phyloP scores from a whole-genome alignment of 2,888 invertebrate genomes.

The Drosophila neutralis region DNA sequence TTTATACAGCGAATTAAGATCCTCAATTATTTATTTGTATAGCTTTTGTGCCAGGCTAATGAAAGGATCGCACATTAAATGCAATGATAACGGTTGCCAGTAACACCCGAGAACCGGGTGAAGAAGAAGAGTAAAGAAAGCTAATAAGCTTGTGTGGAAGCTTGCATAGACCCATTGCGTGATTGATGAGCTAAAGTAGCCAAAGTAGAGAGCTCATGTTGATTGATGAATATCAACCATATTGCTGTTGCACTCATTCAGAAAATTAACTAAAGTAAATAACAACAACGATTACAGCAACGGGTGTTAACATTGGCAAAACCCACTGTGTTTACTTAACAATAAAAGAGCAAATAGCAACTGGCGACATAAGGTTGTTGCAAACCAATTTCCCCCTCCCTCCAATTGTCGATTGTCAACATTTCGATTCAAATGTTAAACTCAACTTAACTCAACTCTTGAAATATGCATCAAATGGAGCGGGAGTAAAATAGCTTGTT shows the following conservation, averaged over 20 bases:
- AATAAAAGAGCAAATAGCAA: neutral
- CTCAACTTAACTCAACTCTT: slow-evolving; percentile 1
- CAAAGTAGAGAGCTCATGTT: neutral
- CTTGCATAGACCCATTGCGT: neutral
- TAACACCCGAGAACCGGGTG: neutral
- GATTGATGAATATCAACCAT: slow-evolving; percentile 4
- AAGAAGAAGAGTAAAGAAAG: neutral
- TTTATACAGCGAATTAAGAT: slow-evolving; percentile 24
- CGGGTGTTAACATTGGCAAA: slow-evolving; percentile 22
- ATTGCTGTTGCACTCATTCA: neutral
- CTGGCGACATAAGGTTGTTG: neutral
- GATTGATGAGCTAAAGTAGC: slow-evolving; percentile 1
- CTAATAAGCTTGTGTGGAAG: neutral
- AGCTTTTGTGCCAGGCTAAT: neutral
- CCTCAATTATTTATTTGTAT: slow-evolving; percentile 34
- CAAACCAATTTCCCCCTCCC: neutral
- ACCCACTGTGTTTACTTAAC: neutral
- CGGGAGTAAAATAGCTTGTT: slow-evolving; percentile 18
- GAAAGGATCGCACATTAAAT: neutral
- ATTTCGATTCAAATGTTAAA: neutral
- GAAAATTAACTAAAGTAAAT: neutral
- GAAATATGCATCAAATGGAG: slow-evolving; percentile 1
- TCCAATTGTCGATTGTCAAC: neutral
- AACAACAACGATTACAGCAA: neutral
- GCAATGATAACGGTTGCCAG: neutral